phyloP scores from a whole-genome alignment of 2,113 vertebrate species.

The Thunnus maccoyii region DNA sequence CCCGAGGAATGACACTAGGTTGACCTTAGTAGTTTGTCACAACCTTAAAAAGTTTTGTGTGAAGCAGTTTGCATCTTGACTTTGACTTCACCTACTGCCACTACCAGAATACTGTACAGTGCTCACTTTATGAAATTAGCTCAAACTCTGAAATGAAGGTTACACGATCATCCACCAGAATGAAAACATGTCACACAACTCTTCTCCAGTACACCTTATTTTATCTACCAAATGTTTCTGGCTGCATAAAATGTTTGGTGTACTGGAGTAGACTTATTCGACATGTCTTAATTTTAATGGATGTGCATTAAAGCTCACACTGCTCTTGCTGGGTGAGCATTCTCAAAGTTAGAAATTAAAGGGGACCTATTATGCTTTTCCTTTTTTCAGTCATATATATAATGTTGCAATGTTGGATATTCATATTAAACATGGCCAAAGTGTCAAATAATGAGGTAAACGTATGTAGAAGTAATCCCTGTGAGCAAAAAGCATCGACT shows the following conservation, averaged over 20 bases:
- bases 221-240: neutral
- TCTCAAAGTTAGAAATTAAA: neutral
- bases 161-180: neutral
- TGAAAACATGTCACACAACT: neutral
- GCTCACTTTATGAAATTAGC: neutral
- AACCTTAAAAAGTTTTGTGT: conserved; percentile 1
- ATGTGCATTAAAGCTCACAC: neutral
- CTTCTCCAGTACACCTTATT: neutral
- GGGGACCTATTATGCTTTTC: no score
- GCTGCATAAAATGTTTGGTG: conserved; percentile 1
- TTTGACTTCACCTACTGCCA: neutral
- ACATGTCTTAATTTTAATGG: no score
- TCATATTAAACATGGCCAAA: no score
- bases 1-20: conserved; percentile 4
- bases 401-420: no score
- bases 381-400: no score
- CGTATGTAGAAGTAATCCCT: no score
- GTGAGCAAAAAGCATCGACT: no score
- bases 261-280: neutral
- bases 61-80: conserved; percentile 17
- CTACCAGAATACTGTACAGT: neutral
- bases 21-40: conserved; percentile 6
- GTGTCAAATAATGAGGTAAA: no score
- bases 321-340: no score
- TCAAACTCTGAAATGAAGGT: neutral